Evolutionary conservation across 1,140 invertebrate species (phyloP), one percentile per base, ranked within the genome.

Genomic region (Geopemphigus sp.): DNA sequence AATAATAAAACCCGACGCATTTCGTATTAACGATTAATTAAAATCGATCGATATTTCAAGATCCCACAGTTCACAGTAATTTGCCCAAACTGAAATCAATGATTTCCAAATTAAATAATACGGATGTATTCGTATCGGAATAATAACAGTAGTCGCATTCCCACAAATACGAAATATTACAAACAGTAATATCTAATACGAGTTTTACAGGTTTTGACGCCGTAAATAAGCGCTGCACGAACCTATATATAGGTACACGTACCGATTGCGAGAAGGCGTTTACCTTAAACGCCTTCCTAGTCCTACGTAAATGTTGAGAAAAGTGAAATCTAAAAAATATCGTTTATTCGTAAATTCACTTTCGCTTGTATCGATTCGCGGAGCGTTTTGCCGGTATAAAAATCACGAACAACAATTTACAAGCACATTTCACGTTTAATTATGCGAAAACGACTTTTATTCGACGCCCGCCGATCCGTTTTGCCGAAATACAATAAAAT

Each of bases 241-340:
- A 39, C 32, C 3, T 39, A 39, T 39, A 39, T 39, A n/a, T n/a
- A n/a, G n/a, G n/a, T n/a, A n/a, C n/a, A n/a, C n/a, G 32, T 39
- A 39, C 32, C 3, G 8, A 10, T 76, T n/a, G n/a, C 22, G 26
- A 45, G 56, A 59, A 61, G 17, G 29, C 57, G 32, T 76, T 39
- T 76, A 59, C 56, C 24, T 76, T 22, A n/a, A n/a, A 39, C 47
- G 22, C 11, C n/a, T 61, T 14, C 45, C 32, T 76, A 76, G 56
- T 76, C 22, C 73, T 61, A 24, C 6, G 39, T 61, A 59, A 76
- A 45, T 59, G 22, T 76, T 59, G 26, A 76, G 19, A 56, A 76
- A 76, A 76, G 73, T 76, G 73, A 76, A 76, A 76, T 61, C 57
- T 59, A 45, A 59, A 59, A 56, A n/a, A 45, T 15, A 11, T 50